A percentile compares a stretch with the other conserved stretches of the same genome.
Evolutionary conservation across 2,113 vertebrate genomes (phyloP).

Genomic region (Chrysemys picta): DNA sequence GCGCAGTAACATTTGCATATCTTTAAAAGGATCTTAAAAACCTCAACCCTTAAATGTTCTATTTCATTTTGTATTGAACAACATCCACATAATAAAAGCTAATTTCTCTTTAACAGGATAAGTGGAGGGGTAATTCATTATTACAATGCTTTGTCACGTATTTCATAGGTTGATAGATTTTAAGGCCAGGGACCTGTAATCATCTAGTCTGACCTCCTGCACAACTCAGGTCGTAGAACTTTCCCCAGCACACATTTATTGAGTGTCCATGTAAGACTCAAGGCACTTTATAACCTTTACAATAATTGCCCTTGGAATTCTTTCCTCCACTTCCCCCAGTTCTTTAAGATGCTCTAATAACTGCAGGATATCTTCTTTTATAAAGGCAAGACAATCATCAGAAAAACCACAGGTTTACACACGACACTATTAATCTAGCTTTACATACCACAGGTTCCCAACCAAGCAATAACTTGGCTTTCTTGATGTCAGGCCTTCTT

Average conservation of each 20-base stretch:
- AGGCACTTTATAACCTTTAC: background rate
- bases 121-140: background rate
- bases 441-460: slow-evolving; percentile 97
- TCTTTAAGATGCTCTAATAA: background rate
- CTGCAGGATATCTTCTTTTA: fast-evolving
- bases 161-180: background rate
- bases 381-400: background rate
- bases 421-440: background rate
- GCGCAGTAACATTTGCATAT: background rate
- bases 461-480: slow-evolving; percentile 93
- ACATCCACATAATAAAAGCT: background rate
- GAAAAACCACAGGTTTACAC: background rate
- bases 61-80: background rate
- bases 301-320: background rate
- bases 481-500: slow-evolving; percentile 94
- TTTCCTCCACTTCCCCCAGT: background rate
- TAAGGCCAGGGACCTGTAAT: background rate
- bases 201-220: background rate
- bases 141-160: background rate
- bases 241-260: background rate
- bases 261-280: fast-evolving
- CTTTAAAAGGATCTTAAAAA: background rate
- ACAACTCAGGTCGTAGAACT: background rate
- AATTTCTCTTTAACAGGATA: background rate
- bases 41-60: background rate